Conservation (phyloP, 2,888 invertebrate species). For the Tipula unca region DNA sequence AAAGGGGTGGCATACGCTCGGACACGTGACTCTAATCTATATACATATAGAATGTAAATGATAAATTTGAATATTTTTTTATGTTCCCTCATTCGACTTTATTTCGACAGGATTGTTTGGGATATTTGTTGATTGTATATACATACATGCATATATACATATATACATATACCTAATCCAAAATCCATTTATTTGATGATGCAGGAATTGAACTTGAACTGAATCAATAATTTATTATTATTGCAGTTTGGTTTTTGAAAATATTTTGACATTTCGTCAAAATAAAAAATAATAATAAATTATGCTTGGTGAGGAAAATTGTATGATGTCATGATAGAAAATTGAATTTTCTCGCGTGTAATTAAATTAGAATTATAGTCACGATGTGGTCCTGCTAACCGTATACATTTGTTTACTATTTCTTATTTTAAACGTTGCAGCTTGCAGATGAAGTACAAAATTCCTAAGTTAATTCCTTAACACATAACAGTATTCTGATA, state of each 20-base stretch:
- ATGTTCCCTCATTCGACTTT: not conserved
- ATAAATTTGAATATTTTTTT: slow-evolving; percentile 14
- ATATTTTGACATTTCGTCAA: slow-evolving; percentile 2
- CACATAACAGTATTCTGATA: too few relatives aligned
- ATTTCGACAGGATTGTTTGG: not conserved
- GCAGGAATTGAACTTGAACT: not conserved
- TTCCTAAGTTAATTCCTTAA: too few relatives aligned
- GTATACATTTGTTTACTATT: too few relatives aligned
- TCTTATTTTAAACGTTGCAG: too few relatives aligned
- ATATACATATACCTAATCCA: not conserved
- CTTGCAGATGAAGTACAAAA: too few relatives aligned
- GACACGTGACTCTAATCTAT: slow-evolving; percentile 17
- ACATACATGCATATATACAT: too few relatives aligned
- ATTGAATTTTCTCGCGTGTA: too few relatives aligned
- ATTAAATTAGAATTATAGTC: too few relatives aligned
- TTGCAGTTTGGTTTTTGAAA: not conserved
- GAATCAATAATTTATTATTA: not conserved
- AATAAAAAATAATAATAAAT: not conserved
- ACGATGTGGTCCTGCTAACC: too few relatives aligned
- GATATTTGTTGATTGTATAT: not conserved
- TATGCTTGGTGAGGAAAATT: not conserved
- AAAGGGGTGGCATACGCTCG: not conserved
- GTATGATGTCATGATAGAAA: too few relatives aligned
- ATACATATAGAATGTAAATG: not conserved
- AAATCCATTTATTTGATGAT: not conserved